These are phyloP conservation scores for Agonopterix subpropinquella DNA, from an alignment of 2,888 invertebrate species.

Conservation along the genomic window DNA sequence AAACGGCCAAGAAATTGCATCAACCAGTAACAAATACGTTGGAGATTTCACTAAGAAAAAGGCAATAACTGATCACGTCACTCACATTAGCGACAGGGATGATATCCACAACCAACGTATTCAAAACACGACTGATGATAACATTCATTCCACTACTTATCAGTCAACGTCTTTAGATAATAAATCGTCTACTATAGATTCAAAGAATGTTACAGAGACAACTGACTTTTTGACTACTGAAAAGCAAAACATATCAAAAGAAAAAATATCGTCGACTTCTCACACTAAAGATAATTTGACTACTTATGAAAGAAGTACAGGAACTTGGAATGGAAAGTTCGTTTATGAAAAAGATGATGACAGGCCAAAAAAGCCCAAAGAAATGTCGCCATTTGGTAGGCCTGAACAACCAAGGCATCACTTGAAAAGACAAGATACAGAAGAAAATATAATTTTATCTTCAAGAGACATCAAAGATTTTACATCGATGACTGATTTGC, in stretches of 20 bases:
- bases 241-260: conserved; percentile 63
- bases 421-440: conserved; percentile 63
- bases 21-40: conserved; percentile 58
- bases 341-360: conserved; percentile 66
- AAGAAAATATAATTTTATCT: conserved; percentile 66
- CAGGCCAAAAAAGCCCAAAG: conserved; percentile 55
- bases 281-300: conserved; percentile 58
- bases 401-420: conserved; percentile 61
- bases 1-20: conserved; percentile 64
- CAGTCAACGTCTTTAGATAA: conserved; percentile 34
- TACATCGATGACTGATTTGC: conserved; percentile 63
- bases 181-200: conserved; percentile 34
- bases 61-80: conserved; percentile 51
- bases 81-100: conserved; percentile 34
- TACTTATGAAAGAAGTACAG: conserved; percentile 63
- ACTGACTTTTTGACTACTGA: conserved; percentile 60
- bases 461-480: conserved; percentile 69
- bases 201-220: conserved; percentile 43
- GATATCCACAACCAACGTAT: conserved; percentile 40
- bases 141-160: conserved; percentile 34
- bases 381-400: conserved; percentile 61
- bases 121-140: conserved; percentile 35
- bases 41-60: conserved; percentile 64
- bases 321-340: conserved; percentile 77
- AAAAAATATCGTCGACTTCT: conserved; percentile 39